Evolutionary conservation across 1,140 invertebrate genomes (phyloP).

Genomic region (Drosophila ironensis): DNA sequence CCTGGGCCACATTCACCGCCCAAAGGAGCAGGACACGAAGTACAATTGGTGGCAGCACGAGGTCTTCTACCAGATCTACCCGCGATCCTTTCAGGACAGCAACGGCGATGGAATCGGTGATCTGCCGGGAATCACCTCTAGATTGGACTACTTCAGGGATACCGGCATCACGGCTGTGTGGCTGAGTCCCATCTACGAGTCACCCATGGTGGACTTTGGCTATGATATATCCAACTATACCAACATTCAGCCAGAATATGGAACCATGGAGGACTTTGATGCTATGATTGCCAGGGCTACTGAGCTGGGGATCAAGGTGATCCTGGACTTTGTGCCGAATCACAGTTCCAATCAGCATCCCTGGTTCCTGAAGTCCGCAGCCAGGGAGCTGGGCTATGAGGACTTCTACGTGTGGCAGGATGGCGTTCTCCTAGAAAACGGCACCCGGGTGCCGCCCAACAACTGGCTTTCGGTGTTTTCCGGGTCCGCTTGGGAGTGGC

Average conservation of each 20-base stretch:
- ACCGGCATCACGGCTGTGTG: conserved; percentile 85
- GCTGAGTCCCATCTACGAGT: conserved; percentile 88
- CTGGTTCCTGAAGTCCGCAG: conserved; percentile 87
- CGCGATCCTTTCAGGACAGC: conserved; percentile 66
- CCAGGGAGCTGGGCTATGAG: conserved; percentile 83
- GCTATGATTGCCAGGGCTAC: conserved; percentile 85
- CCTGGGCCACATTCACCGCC: neutral
- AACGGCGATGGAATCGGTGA: conserved; percentile 61
- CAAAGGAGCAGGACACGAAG: conserved; percentile 14
- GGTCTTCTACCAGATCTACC: conserved; percentile 70
- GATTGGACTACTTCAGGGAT: conserved; percentile 83
- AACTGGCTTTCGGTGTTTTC: conserved; percentile 87
- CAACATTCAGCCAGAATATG: conserved; percentile 87
- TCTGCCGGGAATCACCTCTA: conserved; percentile 82
- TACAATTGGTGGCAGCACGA: conserved; percentile 63
- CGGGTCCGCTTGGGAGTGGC: conserved; percentile 86
- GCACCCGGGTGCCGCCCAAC: conserved; percentile 83
- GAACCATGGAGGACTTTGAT: conserved; percentile 88
- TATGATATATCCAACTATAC: conserved; percentile 89
- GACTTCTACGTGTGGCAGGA: conserved; percentile 89
- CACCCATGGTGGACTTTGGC: conserved; percentile 86
- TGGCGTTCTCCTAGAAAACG: conserved; percentile 67
- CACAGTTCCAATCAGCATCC: conserved; percentile 87
- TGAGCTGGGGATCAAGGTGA: conserved; percentile 61
- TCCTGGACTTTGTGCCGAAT: conserved; percentile 85